Evolutionary conservation across 2,113 vertebrate species (phyloP).

Genomic region (Phaethon lepturus): DNA sequence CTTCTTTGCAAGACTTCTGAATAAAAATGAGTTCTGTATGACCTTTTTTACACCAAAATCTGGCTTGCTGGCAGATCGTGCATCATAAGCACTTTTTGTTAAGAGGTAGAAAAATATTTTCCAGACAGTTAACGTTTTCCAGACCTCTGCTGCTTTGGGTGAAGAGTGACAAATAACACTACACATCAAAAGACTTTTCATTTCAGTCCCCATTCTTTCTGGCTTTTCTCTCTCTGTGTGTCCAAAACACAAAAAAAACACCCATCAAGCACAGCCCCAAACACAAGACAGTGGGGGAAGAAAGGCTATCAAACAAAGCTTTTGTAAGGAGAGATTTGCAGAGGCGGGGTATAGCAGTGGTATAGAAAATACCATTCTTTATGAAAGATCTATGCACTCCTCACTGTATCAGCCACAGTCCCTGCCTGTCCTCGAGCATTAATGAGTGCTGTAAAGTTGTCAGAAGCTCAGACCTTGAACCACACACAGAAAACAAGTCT

Average conservation of each 20-base stretch:
- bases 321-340: neutral
- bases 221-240: neutral
- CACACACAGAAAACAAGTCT: neutral
- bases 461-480: neutral
- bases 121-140: conserved; percentile 38
- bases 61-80: neutral
- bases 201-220: neutral
- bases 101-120: conserved; percentile 32
- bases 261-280: neutral
- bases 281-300: neutral
- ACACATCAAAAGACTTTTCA: neutral
- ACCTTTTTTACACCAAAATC: neutral
- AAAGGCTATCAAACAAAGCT: neutral
- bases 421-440: accelerated
- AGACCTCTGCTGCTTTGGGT: conserved; percentile 27
- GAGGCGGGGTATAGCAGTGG: neutral
- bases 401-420: neutral
- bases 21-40: neutral
- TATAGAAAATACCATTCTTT: neutral
- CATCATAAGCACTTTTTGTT: conserved; percentile 26
- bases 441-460: neutral
- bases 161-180: conserved; percentile 32
- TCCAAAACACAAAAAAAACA: neutral
- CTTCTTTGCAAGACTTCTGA: neutral
- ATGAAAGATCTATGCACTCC: neutral